Base-by-base conservation (phyloP, 2,797 vertebrate genomes). In the Geotrypetes seraphini region DNA sequence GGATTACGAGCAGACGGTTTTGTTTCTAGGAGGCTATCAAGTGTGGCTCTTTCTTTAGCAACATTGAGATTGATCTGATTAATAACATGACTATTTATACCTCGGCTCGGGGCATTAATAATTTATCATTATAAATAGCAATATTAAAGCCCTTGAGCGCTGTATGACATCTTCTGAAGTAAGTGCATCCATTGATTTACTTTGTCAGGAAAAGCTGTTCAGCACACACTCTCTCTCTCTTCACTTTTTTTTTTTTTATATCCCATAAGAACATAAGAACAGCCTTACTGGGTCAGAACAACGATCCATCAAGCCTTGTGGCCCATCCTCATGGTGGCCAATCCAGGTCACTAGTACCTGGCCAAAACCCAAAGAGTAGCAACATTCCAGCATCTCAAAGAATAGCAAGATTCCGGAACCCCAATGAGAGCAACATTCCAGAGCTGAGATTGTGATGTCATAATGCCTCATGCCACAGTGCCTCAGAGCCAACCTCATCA, bases 51-150 rank as follows among this genome's bases (percentile, higher is more conserved):
- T 25, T 25, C 19, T 25, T 25, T 19, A 28, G 27, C 27, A 30
- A 30, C 16, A 19, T 31, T 19, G 18, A 24, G 36, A 39, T 30
- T 30, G 36, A 39, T 39, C 19, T 24, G 27, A 39, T 39, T 30
- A 31, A 39, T 39, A 31, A 25, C 15, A 10, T 36, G 31, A 39
- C 39, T 39, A 39, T 39, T 30, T n/a, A 27, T 25, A 30, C 27
- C 36, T 11, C 39, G 28, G 36, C 27, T 30, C 2, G n/a, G 4
- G 30, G 12, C 22, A 31, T 39, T 39, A 30, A 39, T 39, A 30
- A 39, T 39, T 39, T 25, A 31, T 23, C 14, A 31, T 31, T 39
- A 39, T 39, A 39, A 39, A 39, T 39, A 18, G 28, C 16, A 9
- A 24, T 30, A 39, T 31, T 31, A 39, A 31, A 25, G 18, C 17